phyloP scores from a whole-genome alignment of 1,140 invertebrate genomes.

The Hylyphantes graminicola region DNA sequence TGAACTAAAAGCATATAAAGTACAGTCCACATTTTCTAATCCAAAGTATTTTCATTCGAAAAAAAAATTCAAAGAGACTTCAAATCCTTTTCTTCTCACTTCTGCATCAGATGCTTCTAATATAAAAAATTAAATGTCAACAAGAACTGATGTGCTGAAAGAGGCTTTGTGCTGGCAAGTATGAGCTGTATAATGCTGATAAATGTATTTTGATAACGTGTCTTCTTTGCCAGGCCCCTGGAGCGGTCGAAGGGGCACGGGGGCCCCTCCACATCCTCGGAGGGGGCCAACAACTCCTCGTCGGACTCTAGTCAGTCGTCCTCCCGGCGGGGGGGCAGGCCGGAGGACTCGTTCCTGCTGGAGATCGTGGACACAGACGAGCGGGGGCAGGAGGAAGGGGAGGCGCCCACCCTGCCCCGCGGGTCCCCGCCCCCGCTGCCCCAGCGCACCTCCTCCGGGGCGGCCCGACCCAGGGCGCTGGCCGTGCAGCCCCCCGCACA shows the following conservation, averaged over 20 bases:
- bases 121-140: too few relatives aligned
- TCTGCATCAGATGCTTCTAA: too few relatives aligned
- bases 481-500: conserved; percentile 26
- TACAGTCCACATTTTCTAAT: too few relatives aligned
- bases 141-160: too few relatives aligned
- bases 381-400: conserved; percentile 57
- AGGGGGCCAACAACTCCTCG: not conserved
- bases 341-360: conserved; percentile 81
- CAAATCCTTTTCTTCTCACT: too few relatives aligned
- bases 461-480: conserved; percentile 31
- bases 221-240: conserved; percentile 63
- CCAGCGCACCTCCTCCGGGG: conserved; percentile 52
- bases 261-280: conserved; percentile 13
- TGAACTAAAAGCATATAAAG: too few relatives aligned
- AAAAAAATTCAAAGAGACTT: too few relatives aligned
- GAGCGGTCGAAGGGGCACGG: conserved; percentile 67
- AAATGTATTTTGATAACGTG: too few relatives aligned
- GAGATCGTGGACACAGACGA: conserved; percentile 83
- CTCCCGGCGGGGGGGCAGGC: conserved; percentile 64
- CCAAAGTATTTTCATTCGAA: too few relatives aligned
- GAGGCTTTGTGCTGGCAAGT: too few relatives aligned
- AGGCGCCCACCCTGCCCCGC: conserved; percentile 21
- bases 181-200: too few relatives aligned
- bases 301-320: conserved; percentile 41
- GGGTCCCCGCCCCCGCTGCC: conserved; percentile 29